Base-by-base conservation (phyloP, 2,797 vertebrate genomes). In the Pangasius larnaudii region DNA sequence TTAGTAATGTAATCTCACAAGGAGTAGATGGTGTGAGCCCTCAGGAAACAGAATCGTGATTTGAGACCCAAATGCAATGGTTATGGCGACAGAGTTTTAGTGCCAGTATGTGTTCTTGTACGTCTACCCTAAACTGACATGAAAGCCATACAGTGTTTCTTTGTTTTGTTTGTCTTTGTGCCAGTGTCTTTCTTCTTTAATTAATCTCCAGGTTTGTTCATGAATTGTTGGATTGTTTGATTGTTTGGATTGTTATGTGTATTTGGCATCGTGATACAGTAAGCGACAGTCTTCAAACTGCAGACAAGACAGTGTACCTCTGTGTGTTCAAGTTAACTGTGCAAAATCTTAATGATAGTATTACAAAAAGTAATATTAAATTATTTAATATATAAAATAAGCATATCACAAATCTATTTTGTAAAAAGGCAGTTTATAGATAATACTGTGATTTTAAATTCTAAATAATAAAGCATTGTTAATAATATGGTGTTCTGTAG, bases 391-490 rank as follows among this genome's bases (percentile, higher is more conserved):
- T 86, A 61, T 82, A 75, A 83, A 72, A 77, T 61, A 27, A 36
- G 65, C 46, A 90, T 88, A 91, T 63, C 82, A 91, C 61, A 90
- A 69, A 92, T 91, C 91, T 95, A 95, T 96, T 96, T 96, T 96
- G 92, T 95, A 94, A 94, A 88, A 89, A 87, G 90, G 63, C 86
- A 87, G 81, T 94, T 92, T 92, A 88, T 94, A 77, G 90, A 79
- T 93, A 95, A 95, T 93, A 92, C 1, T 91, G 80, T 86, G 85
- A 93, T 93, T 94, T 95, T 88, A 93, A 96, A 94, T 94, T 94
- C 95, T 85, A 49, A 59, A 59, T 84, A 89, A 89, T 89, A 84
- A 89, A 89, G 49, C 46, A 42, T n/a, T 75, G 63, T 69, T 53
- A 78, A 46, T 69, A 86, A 85, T 58, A 77, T 75, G 8, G 8